Conservation (phyloP, 2,797 vertebrate genomes). For the Melanotaenia nigrans region DNA sequence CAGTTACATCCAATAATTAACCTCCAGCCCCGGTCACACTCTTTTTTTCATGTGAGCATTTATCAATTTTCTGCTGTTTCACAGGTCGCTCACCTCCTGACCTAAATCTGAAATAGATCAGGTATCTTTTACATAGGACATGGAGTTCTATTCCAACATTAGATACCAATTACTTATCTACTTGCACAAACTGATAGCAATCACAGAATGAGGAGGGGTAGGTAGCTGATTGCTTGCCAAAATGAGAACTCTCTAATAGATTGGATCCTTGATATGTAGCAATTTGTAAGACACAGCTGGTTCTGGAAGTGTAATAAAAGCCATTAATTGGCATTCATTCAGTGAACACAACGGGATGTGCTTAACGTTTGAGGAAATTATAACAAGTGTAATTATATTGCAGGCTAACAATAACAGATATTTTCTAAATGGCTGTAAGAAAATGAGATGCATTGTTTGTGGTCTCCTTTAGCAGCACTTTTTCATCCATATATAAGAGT, state of each 20-base stretch:
- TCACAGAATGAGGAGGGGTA: constrained; percentile 13
- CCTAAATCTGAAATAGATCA: constrained; percentile 27
- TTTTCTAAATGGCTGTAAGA: constrained; percentile 29
- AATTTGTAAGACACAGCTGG: constrained; percentile 24
- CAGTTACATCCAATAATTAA: constrained; percentile 48
- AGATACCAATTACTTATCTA: constrained; percentile 22
- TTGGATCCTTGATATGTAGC: constrained; percentile 13
- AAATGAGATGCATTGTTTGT: background rate
- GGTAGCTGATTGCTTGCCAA: constrained; percentile 6
- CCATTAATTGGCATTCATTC: constrained; percentile 34
- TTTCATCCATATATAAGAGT: constrained; percentile 3
- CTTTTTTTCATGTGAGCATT: constrained; percentile 28
- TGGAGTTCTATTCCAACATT: constrained; percentile 27
- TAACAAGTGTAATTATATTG: constrained; percentile 40
- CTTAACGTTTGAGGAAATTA: constrained; percentile 39
- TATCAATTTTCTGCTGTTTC: constrained; percentile 27
- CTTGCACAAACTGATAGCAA: constrained; percentile 21
- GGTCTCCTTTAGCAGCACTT: constrained; percentile 12
- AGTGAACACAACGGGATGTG: constrained; percentile 13
- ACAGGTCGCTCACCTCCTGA: constrained; percentile 41
- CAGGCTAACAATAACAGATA: constrained; percentile 26
- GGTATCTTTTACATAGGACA: constrained; percentile 29
- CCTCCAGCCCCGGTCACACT: constrained; percentile 27
- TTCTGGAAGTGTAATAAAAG: constrained; percentile 25
- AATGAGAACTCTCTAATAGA: constrained; percentile 20